phyloP scores from a whole-genome alignment of 2,888 invertebrate genomes.

The Lasius platythorax region DNA sequence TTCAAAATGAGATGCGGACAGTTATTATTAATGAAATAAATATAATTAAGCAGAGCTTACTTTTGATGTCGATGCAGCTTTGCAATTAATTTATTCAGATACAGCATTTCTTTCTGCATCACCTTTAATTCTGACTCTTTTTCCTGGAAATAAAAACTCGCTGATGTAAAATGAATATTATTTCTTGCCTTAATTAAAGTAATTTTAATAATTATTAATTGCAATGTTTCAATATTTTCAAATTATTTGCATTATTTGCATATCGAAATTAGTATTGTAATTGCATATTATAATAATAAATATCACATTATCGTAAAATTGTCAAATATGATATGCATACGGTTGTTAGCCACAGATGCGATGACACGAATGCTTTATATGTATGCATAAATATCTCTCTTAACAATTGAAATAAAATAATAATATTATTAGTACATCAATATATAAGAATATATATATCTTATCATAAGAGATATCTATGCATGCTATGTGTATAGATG shows the following conservation, averaged over 20 bases:
- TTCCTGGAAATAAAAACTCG: constrained; percentile 64
- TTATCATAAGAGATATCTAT: not conserved
- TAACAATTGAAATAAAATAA: not conserved
- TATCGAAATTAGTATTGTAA: not conserved
- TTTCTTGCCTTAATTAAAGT: constrained; percentile 19
- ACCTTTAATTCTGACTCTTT: constrained; percentile 75
- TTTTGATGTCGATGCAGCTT: constrained; percentile 70
- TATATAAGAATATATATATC: not conserved
- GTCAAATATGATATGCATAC: not conserved
- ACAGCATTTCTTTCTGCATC: constrained; percentile 71
- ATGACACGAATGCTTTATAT: not conserved
- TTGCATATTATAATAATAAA: not conserved
- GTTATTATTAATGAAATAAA: not conserved
- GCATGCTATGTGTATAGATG: not conserved
- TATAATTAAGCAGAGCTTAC: constrained; percentile 59
- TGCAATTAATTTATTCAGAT: constrained; percentile 71
- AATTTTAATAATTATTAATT: not conserved
- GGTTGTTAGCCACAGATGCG: not conserved
- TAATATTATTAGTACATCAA: not conserved
- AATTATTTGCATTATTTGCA: not conserved
- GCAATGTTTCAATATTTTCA: not conserved
- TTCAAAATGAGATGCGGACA: not conserved
- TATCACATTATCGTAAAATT: not conserved
- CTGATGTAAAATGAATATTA: not conserved
- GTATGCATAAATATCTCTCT: not conserved